A percentile compares a stretch with the other conserved stretches of the same genome.
Conservation (phyloP, 2,113 vertebrate species). For the Gallinago paraguaiae region DNA sequence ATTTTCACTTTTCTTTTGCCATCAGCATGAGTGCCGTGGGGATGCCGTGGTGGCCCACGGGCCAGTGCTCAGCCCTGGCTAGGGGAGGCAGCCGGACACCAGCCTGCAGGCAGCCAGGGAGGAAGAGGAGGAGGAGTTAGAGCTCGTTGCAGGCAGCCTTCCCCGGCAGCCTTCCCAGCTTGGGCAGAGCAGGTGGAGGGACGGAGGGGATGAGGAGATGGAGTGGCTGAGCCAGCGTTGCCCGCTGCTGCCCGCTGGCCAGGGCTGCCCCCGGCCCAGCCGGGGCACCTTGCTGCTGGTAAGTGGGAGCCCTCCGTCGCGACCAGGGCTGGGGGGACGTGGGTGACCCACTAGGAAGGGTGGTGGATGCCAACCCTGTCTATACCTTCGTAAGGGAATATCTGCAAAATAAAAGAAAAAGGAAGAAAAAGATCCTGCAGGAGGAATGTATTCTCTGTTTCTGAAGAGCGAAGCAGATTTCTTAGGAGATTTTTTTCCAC, state of each 20-base stretch:
- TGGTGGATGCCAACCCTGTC: neutral
- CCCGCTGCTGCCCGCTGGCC: neutral
- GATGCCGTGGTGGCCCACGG: accelerated
- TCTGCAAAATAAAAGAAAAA: neutral
- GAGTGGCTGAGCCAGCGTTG: conserved; percentile 48
- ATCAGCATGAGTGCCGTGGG: neutral
- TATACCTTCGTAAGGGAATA: neutral
- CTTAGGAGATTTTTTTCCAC: neutral
- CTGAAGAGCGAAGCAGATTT: neutral
- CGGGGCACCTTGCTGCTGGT: conserved; percentile 58
- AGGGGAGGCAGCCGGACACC: neutral
- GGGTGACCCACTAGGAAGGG: neutral
- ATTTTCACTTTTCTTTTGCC: neutral
- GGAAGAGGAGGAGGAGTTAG: conserved; percentile 24
- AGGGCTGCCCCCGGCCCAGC: conserved; percentile 4
- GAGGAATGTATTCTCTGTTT: neutral
- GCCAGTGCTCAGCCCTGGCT: neutral
- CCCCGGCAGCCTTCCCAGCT: neutral
- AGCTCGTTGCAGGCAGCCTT: neutral
- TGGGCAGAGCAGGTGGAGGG: neutral
- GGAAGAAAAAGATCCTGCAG: accelerated
- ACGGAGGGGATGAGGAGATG: neutral
- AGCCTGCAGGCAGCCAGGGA: neutral
- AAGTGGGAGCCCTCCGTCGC: neutral
- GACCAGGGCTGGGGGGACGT: neutral